Evolutionary conservation across 1,140 invertebrate species (phyloP), one percentile per base, ranked within the genome.

Genomic region (Micrasema longulum): DNA sequence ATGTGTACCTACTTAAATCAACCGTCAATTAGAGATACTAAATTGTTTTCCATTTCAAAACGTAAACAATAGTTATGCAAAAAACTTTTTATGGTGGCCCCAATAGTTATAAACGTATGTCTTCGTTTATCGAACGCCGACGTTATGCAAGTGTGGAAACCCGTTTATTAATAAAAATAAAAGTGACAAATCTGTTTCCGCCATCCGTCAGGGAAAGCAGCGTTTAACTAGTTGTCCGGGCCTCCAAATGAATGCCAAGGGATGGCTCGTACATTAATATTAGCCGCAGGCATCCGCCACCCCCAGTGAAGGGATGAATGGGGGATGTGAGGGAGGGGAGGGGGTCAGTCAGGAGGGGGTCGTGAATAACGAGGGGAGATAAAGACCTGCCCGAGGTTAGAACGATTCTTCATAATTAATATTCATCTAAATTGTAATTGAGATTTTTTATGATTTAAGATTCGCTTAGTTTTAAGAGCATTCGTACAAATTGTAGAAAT

Each of bases 221-320:
- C 41, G 47, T 64, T 64, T 64, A 64, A 64, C 60, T 31, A 31
- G 60, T 26, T 47, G 60, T 45, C 26, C 22, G 41, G 60, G 22
- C 38, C 63, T 43, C 57, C 60, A 48, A 53, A 64, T 72, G 62
- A 66, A 72, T 72, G 71, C 67, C 68, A 23, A 68, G 71, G 71
- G 71, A 68, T 68, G 71, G 67, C 50, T 72, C 71, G 52, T 72
- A 68, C 71, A 72, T 72, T 72, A 72, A 72, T 72, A 72, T 72
- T 72, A 63, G 71, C 65, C 71, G 52, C 71, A 72, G 71, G 65
- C 50, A 53, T 68, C 55, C 60, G 6, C 22, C 31, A 0, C 20
- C 14, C 38, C 18, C 38, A 38, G 12, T 41, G 20, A 35, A 16
- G 36, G 26, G 52, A n/a, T 10, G 22, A 16, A 23, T 55, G 23